A percentile compares a stretch with the other conserved stretches of the same genome.
Conservation (phyloP, 2,797 vertebrate species). For the Anisognathus igniventris region DNA sequence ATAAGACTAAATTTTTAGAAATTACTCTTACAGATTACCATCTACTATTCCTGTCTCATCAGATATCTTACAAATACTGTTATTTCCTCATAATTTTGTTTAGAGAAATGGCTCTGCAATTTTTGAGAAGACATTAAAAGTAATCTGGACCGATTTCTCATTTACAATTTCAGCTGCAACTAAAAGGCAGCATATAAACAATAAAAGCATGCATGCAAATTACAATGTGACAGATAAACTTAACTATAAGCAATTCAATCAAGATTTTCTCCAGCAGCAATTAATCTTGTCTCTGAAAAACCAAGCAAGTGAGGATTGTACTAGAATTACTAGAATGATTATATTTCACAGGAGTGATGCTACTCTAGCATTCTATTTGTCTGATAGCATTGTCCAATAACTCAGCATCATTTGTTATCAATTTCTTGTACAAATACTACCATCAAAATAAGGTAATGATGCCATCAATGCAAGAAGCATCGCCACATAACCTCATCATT, state of each 20-base stretch:
- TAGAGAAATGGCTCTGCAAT: not conserved
- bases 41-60: not conserved
- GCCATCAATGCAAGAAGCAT: not conserved
- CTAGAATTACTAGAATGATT: not conserved
- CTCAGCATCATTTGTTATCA: not conserved
- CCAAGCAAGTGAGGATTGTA: not conserved
- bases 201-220: not conserved
- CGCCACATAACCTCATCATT: not conserved
- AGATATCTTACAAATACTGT: not conserved
- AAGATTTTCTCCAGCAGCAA: not conserved
- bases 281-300: not conserved
- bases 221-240: not conserved
- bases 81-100: not conserved
- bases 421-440: not conserved
- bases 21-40: not conserved
- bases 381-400: accelerated
- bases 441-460: not conserved
- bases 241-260: not conserved
- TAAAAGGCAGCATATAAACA: not conserved
- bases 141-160: not conserved
- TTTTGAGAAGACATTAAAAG: not conserved
- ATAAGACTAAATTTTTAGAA: not conserved
- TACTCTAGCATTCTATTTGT: not conserved
- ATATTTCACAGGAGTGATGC: not conserved
- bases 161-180: not conserved